These are phyloP conservation scores for Flexamia atlantica DNA, from an alignment of 2,888 invertebrate species.

Conservation along the genomic window DNA sequence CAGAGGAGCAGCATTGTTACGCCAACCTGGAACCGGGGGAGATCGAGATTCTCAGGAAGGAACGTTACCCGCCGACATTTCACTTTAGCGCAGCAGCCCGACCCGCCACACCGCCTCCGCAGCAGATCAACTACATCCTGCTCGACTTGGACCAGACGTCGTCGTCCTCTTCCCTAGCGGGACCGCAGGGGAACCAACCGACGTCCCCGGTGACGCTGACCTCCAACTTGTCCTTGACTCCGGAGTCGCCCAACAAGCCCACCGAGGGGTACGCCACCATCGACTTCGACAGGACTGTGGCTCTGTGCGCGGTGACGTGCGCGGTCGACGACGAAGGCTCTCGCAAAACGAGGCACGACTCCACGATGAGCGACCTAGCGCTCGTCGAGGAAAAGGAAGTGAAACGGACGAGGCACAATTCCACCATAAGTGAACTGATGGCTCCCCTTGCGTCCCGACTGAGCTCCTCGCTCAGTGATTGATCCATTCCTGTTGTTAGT, in stretches of 20 bases:
- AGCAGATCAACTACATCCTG: conserved; percentile 83
- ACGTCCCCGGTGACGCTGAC: conserved; percentile 63
- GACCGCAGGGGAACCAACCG: conserved; percentile 62
- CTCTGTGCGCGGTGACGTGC: conserved; percentile 86
- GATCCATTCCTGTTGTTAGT: conserved; percentile 53
- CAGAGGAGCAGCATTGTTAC: conserved; percentile 77
- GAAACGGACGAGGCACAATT: conserved; percentile 90
- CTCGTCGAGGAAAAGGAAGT: conserved; percentile 78
- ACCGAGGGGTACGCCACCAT: conserved; percentile 90
- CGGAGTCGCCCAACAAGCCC: conserved; percentile 77
- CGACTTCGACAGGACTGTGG: conserved; percentile 96
- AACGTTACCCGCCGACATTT: conserved; percentile 55
- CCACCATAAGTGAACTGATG: conserved; percentile 80
- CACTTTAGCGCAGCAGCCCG: conserved; percentile 48
- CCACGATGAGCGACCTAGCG: conserved; percentile 81
- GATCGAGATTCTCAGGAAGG: conserved; percentile 72
- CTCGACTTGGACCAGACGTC: conserved; percentile 82
- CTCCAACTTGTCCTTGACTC: conserved; percentile 73
- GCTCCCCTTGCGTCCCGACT: conserved; percentile 75
- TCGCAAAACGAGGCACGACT: conserved; percentile 90
- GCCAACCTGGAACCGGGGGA: conserved; percentile 79
- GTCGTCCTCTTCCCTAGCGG: conserved; percentile 51
- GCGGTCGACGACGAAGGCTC: conserved; percentile 82
- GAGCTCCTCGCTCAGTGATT: conserved; percentile 61
- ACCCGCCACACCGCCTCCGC: conserved; percentile 72